Evolutionary conservation across 2,113 vertebrate species (phyloP).

Genomic region (Saccopteryx bilineata): DNA sequence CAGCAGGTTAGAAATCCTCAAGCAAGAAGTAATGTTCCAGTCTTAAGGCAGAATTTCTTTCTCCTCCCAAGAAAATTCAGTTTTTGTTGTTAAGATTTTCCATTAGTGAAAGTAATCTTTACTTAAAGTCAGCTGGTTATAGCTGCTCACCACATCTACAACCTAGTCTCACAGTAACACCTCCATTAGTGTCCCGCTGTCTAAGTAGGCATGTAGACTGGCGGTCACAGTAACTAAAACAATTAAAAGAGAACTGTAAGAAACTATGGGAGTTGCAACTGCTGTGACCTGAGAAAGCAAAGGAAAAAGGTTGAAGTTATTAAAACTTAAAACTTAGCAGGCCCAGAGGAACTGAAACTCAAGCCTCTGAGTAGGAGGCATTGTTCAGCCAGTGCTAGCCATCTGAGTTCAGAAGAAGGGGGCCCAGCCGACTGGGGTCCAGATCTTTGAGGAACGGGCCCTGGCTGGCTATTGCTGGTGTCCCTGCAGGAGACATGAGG

Average conservation of each 20-base stretch:
- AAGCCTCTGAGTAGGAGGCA: neutral
- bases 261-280: neutral
- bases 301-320: neutral
- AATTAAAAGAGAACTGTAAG: neutral
- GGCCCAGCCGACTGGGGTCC: neutral
- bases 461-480: neutral
- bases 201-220: neutral
- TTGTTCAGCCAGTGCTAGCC: neutral
- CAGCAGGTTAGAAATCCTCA: neutral
- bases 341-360: neutral
- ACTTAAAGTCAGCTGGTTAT: neutral
- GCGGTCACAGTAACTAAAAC: neutral
- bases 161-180: neutral
- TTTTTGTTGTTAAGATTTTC: neutral
- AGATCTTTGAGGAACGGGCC: neutral
- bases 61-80: neutral
- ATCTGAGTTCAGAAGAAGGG: neutral
- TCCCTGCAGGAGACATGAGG: neutral
- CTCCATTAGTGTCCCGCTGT: neutral
- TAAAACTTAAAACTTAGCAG: neutral
- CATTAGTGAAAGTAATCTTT: neutral
- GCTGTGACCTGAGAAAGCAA: neutral
- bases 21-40: neutral
- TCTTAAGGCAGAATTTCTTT: constrained; percentile 22
- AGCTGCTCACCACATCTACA: neutral